Evolutionary conservation across 2,113 vertebrate genomes (phyloP).

Genomic region (Notothenia rossii): DNA sequence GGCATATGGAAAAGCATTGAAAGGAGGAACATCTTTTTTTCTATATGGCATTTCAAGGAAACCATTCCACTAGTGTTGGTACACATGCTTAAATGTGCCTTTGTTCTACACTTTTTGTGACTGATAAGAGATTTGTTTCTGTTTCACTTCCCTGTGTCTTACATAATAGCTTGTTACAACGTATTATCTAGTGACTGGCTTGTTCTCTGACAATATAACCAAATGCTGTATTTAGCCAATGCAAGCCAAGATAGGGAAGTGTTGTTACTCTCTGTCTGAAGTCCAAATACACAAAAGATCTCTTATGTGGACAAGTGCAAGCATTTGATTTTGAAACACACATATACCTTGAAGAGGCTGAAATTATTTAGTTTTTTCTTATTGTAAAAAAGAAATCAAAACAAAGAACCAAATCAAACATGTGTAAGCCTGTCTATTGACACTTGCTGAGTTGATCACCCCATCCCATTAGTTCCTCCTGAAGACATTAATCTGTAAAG

Average conservation of each 20-base stretch:
- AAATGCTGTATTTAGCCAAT: not conserved
- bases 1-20: too few species aligned
- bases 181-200: not conserved
- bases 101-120: too few species aligned
- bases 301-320: not conserved
- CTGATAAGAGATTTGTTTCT: not conserved
- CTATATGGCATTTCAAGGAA: too few species aligned
- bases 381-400: too few species aligned
- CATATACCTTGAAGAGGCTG: not conserved
- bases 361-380: not conserved
- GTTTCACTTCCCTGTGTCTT: not conserved
- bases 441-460: too few species aligned
- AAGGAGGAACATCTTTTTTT: too few species aligned
- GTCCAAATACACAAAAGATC: not conserved
- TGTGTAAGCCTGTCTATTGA: too few species aligned
- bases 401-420: not conserved
- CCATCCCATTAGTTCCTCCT: too few species aligned
- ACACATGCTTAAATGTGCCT: too few species aligned
- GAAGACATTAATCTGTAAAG: not conserved
- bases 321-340: not conserved
- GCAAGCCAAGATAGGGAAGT: not conserved
- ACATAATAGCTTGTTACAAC: not conserved
- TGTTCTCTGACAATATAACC: not conserved
- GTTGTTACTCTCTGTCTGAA: not conserved
- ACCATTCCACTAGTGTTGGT: too few species aligned